Conservation (phyloP, 2,113 vertebrate species). For the Nyctereutes procyonoides region DNA sequence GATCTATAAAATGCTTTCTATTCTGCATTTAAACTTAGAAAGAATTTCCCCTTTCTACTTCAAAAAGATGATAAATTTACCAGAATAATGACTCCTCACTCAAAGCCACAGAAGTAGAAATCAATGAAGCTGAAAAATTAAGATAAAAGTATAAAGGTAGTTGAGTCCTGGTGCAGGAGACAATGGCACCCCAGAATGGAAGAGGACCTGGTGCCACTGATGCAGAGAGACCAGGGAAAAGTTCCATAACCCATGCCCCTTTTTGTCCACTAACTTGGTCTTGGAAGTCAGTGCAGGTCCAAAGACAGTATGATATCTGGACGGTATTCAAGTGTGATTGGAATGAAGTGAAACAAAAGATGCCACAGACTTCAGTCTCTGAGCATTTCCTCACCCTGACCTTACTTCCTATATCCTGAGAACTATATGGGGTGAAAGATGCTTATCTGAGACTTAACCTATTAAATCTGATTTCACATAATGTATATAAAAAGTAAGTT, state of each 20-base stretch:
- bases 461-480: neutral
- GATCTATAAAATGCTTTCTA: neutral
- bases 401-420: neutral
- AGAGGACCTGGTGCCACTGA: neutral
- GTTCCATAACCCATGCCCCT: too few species aligned
- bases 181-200: neutral
- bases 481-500: neutral
- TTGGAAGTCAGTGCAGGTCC: neutral
- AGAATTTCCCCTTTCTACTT: neutral
- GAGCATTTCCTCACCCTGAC: neutral
- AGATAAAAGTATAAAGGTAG: neutral
- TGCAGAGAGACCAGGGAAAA: neutral
- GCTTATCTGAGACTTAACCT: neutral
- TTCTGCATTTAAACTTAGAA: conserved; percentile 33
- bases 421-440: neutral
- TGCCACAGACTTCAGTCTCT: neutral
- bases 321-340: neutral
- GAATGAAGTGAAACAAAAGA: neutral
- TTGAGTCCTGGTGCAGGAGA: neutral
- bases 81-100: neutral
- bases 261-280: neutral
- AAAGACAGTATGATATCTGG: neutral
- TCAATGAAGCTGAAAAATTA: neutral
- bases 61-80: neutral
- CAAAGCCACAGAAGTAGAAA: neutral